These are phyloP conservation scores for Sipunculus nudus DNA, from an alignment of 2,888 invertebrate species.

Conservation along the genomic window DNA sequence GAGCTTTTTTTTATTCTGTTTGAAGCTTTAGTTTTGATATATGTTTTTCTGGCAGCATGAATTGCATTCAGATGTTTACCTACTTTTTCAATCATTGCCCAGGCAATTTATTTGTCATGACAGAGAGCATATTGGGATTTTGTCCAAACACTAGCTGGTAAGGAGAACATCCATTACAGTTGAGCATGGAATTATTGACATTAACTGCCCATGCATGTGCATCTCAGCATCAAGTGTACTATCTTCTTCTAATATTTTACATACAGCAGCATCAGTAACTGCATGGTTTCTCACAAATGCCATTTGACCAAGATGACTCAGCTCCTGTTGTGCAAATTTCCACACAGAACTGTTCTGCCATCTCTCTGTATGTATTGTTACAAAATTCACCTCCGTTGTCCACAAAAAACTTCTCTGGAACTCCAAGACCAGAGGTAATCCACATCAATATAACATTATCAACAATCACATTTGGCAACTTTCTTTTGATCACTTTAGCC, in stretches of 20 bases:
- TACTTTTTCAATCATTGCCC: background rate
- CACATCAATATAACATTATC: background rate
- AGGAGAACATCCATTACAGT: background rate
- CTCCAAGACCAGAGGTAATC: constrained; percentile 1
- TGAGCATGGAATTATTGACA: background rate
- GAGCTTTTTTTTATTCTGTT: constrained; percentile 29
- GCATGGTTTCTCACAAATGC: constrained; percentile 4
- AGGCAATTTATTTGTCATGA: constrained; percentile 7
- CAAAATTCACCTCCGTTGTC: background rate
- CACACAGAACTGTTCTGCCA: constrained; percentile 3
- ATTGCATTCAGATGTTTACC: background rate
- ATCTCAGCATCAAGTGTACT: background rate
- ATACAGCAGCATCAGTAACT: background rate
- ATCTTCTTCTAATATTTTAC: background rate
- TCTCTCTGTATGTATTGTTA: background rate
- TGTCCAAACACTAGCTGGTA: constrained; percentile 1
- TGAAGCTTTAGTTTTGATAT: constrained; percentile 27
- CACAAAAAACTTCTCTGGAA: background rate
- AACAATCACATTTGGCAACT: background rate
- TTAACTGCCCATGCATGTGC: background rate
- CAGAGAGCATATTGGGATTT: constrained; percentile 2
- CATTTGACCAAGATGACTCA: background rate
- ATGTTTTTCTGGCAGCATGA: constrained; percentile 19
- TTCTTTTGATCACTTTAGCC: constrained; percentile 1
- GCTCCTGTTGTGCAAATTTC: background rate